These are phyloP conservation scores for Aulostomus chinensis DNA, from an alignment of 2,797 vertebrate species.

Conservation along the genomic window DNA sequence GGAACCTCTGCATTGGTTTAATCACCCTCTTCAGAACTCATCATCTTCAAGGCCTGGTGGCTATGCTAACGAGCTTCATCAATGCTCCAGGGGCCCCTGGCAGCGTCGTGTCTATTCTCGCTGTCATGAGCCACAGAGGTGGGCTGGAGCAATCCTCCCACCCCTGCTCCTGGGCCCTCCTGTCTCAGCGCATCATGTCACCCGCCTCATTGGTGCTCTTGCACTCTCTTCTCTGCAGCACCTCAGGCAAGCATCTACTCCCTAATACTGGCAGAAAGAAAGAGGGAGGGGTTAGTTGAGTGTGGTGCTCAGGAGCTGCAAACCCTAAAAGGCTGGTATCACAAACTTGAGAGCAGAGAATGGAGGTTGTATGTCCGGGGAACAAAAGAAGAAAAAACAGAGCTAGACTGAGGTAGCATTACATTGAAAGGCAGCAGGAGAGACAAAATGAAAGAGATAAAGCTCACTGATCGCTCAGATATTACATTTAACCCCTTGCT, in stretches of 20 bases:
- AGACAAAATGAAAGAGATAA: constrained; percentile 68
- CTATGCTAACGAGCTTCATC: constrained; percentile 65
- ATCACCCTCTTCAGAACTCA: constrained; percentile 72
- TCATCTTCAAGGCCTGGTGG: constrained; percentile 73
- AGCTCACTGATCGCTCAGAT: constrained; percentile 62
- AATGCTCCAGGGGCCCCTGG: constrained; percentile 47
- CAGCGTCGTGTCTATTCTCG: constrained; percentile 43
- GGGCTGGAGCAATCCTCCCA: constrained; percentile 49
- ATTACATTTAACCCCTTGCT: constrained; percentile 71
- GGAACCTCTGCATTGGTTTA: constrained; percentile 57
- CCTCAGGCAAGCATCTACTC: constrained; percentile 64
- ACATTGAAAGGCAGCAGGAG: constrained; percentile 48
- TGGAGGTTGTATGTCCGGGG: constrained; percentile 44
- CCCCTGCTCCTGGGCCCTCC: constrained; percentile 46
- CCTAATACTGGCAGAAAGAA: constrained; percentile 63
- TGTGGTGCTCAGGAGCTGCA: constrained; percentile 41
- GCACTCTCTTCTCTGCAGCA: constrained; percentile 41
- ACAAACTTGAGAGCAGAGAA: constrained; percentile 57
- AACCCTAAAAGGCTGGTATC: constrained; percentile 54
- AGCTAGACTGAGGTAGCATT: constrained; percentile 27
- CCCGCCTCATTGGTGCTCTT: constrained; percentile 40
- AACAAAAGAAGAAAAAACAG: constrained; percentile 23
- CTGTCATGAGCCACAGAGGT: constrained; percentile 59
- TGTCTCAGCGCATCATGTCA: constrained; percentile 73
- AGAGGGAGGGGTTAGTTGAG: constrained; percentile 48